Base-by-base conservation (phyloP, 2,113 vertebrate genomes). In the Melierax canorus region DNA sequence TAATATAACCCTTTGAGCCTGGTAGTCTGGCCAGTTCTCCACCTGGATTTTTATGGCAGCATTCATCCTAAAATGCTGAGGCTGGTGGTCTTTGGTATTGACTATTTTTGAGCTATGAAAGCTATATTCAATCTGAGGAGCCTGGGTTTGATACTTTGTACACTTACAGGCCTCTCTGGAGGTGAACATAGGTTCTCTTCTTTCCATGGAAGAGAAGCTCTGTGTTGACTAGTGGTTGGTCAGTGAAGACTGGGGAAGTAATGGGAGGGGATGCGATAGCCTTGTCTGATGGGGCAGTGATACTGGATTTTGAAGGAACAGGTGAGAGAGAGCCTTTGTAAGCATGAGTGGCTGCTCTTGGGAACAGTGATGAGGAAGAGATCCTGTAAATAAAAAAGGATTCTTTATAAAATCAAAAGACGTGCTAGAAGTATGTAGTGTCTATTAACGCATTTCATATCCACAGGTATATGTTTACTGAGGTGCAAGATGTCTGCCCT, bases 401-500 rank as follows among this genome's bases (percentile, higher is more conserved):
- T 53, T 51, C 39, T 46, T 9, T 74, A 23, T 66, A 34, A 53
- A 94, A 56, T 29, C 21, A 10, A 10, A 73, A 64, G 32, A 23
- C 24, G 27, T 1, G 2, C 55, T 48, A 4, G 13, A 51, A 63
- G 11, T 24, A 4, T 23, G 15, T 32, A 8, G 60, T 62, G 29
- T 58, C 15, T 56, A 21, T 59, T 95, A 95, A 97, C 0, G 0
- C 24, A 3, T 75, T 90, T 75, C 11, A 0, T 30, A 7, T 66
- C 84, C 92, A 48, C 67, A 89, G 97, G 94, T 96, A 10, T 83
- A 38, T 72, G 3, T 92, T 80, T 96, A 55, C 67, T 64, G 92
- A 97, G 95, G 62, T 62, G 91, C 86, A 95, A 97, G 91, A 99
- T 99, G 99, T 99, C 98, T 90, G 96, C 97, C 75, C 94, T 98